Evolutionary conservation across 1,140 invertebrate species (phyloP), one percentile per base, ranked within the genome.

Genomic region (Drosophila watanabei): DNA sequence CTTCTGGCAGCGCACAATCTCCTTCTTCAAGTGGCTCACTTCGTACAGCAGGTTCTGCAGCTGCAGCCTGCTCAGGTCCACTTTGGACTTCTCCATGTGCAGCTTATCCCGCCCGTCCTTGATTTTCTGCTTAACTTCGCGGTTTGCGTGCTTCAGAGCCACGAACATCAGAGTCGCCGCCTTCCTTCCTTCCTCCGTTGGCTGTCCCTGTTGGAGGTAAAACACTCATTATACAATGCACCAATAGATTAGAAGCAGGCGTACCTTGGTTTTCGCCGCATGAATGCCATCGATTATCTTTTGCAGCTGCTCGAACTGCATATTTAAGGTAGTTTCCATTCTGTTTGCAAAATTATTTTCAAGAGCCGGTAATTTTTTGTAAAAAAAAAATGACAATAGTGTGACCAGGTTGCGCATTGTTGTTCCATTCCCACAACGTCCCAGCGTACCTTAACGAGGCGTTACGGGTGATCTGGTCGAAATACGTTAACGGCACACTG

Each of bases 11-110:
- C 98, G 98, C 4, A 96, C 96, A 14, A 98, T 98, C 95, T 99
- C 98, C 83, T 98, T 98, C 75, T 98, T 96, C 3, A 99, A 94
- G 94, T 99, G 98, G 92, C 97, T 96, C 13, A 97, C 96, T 95
- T 99, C 98, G 94, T 99, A 99, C 1, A 99, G 93, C n/a, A 99
- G 94, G 94, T 99, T 99, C 93, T 99, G 98, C 61, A 98, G 94
- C 80, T 98, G 97, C 24, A 99, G 94, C 94, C 99, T 97, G 80
- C 96, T 96, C 66, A 96, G 96, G 85, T 99, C 98, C 0, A 98
- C 97, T 80, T 96, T 96, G 80, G 96, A 96, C 93, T 98, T 98
- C 62, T 97, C 96, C 93, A 96, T 94, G 56, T 95, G 95, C 5
- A 97, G 94, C 20, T 95, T 95, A 94, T 99, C 98, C 63, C 97